A percentile compares a stretch with the other conserved stretches of the same genome.
Evolutionary conservation across 2,888 invertebrate genomes (phyloP).

Genomic region (Chironomus tentans): DNA sequence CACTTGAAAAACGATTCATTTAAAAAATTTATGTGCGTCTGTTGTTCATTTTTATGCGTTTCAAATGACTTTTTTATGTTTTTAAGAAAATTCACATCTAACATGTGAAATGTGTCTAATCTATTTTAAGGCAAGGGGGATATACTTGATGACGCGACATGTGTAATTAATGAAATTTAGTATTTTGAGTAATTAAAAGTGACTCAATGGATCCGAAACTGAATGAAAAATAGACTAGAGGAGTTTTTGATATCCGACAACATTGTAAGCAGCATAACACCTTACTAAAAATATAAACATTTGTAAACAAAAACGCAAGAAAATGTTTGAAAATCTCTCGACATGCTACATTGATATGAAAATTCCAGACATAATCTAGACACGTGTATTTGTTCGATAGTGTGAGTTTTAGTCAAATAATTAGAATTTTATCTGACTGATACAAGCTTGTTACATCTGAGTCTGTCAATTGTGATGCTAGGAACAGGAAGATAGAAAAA

Average conservation of each 20-base stretch:
- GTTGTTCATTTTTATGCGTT: background rate
- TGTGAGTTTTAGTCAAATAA: no score
- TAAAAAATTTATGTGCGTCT: background rate
- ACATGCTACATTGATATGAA: background rate
- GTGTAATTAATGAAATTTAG: background rate
- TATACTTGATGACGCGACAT: background rate
- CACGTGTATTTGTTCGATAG: slow-evolving; percentile 2
- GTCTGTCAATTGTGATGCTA: no score
- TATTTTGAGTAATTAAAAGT: background rate
- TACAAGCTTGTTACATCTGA: no score
- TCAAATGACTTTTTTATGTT: background rate
- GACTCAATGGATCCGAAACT: background rate
- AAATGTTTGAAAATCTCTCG: no score
- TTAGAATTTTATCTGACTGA: no score
- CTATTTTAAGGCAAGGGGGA: no score
- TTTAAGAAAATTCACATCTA: background rate
- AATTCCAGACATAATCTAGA: slow-evolving; percentile 21
- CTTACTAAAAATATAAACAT: no score
- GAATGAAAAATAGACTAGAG: background rate
- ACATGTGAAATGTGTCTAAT: no score
- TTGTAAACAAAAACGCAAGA: no score
- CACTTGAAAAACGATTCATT: background rate
- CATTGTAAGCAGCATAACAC: no score
- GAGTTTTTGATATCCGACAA: background rate
- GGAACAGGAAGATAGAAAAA: no score